Conservation (phyloP, 2,888 invertebrate species). For the Polylopha cassiicola region DNA sequence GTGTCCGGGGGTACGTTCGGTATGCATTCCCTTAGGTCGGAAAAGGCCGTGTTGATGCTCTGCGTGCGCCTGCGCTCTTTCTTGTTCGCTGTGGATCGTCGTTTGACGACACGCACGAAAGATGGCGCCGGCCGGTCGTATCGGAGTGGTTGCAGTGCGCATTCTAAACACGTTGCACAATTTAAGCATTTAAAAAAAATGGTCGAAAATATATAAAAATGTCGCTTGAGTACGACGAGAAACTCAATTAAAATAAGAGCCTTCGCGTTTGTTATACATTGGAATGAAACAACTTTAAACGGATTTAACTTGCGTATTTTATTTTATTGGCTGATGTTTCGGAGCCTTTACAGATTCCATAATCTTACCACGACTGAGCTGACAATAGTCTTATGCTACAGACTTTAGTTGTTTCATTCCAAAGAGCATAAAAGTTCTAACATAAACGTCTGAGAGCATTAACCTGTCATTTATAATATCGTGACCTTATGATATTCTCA, state of each 20-base stretch:
- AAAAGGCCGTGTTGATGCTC: constrained; percentile 96
- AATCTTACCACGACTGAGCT: neutral
- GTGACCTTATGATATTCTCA: no score
- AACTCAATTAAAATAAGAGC: no score
- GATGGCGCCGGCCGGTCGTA: constrained; percentile 60
- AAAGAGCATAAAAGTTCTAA: no score
- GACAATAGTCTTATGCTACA: neutral
- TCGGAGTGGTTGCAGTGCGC: constrained; percentile 56
- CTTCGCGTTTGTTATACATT: no score
- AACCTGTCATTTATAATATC: no score
- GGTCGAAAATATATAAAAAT: neutral
- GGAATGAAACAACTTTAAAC: no score
- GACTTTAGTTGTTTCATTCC: no score
- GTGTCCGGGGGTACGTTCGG: constrained; percentile 98
- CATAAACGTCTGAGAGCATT: no score
- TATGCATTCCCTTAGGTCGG: constrained; percentile 93
- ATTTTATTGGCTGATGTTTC: no score
- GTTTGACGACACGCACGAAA: constrained; percentile 80
- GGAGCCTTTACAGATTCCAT: no score
- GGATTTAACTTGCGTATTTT: no score
- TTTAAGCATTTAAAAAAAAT: neutral
- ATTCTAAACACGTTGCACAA: constrained; percentile 46
- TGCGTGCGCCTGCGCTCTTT: constrained; percentile 95
- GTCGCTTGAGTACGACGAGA: no score
- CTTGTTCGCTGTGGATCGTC: constrained; percentile 93